phyloP scores from a whole-genome alignment of 2,888 invertebrate genomes.

The Ophion ventricosus region DNA sequence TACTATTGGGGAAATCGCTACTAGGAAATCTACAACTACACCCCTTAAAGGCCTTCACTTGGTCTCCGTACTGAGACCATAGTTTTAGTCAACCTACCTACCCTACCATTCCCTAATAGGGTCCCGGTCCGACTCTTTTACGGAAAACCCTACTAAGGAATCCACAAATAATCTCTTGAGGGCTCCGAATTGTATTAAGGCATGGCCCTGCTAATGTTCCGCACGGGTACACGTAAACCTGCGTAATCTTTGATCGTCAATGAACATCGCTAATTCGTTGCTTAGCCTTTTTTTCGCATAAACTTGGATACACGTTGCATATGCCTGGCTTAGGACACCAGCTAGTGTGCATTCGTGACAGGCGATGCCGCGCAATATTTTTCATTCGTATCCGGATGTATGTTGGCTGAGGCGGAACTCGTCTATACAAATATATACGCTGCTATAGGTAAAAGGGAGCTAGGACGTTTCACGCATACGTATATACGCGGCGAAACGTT shows the following conservation, averaged over 20 bases:
- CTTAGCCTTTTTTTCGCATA: neutral
- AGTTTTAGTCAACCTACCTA: too few species aligned
- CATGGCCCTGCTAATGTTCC: too few species aligned
- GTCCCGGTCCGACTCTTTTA: too few species aligned
- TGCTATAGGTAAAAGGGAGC: neutral
- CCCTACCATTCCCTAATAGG: too few species aligned
- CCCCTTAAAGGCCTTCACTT: too few species aligned
- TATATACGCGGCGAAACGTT: conserved; percentile 49
- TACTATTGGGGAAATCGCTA: too few species aligned
- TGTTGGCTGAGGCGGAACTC: conserved; percentile 9
- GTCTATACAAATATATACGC: conserved; percentile 14
- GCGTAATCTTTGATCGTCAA: neutral
- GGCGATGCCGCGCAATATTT: conserved; percentile 26
- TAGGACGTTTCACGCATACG: conserved; percentile 47
- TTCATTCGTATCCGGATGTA: conserved; percentile 44
- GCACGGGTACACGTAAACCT: too few species aligned
- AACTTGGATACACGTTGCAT: neutral
- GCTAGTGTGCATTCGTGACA: conserved; percentile 8
- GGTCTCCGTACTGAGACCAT: too few species aligned
- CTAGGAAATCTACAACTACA: too few species aligned
- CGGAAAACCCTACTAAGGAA: too few species aligned
- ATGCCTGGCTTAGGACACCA: neutral
- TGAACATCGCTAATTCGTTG: neutral
- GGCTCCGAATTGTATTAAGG: too few species aligned
- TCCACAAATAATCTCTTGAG: too few species aligned